These are phyloP conservation scores for Drosophila putrida DNA, from an alignment of 2,888 invertebrate genomes.

Conservation along the genomic window DNA sequence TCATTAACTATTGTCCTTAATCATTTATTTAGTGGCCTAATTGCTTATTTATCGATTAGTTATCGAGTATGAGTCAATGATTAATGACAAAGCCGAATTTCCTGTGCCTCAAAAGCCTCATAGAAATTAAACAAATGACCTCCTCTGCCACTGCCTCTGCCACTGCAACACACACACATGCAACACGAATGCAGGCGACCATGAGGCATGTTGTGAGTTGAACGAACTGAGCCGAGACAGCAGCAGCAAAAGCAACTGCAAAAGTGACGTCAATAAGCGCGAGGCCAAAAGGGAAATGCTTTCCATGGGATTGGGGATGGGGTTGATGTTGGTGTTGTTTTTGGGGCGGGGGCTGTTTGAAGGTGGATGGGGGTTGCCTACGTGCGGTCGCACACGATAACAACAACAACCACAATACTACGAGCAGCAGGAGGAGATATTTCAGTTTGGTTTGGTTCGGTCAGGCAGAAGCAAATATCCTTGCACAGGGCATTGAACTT, in stretches of 20 bases:
- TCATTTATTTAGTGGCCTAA: slow-evolving; percentile 26
- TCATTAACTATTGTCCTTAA: slow-evolving; percentile 30
- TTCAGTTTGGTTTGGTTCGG: slow-evolving; percentile 35
- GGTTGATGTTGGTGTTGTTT: slow-evolving; percentile 11
- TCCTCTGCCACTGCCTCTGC: not conserved
- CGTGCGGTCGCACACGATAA: slow-evolving; percentile 71
- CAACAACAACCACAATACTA: slow-evolving; percentile 8
- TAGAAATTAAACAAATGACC: slow-evolving; percentile 5
- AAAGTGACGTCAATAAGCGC: slow-evolving; percentile 79
- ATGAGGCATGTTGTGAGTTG: slow-evolving; percentile 68
- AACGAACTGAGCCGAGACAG: slow-evolving; percentile 66
- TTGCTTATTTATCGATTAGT: slow-evolving; percentile 36
- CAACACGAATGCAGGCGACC: slow-evolving; percentile 66
- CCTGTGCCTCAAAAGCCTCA: slow-evolving; percentile 6
- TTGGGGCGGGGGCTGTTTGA: slow-evolving; percentile 5
- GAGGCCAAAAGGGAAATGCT: slow-evolving; percentile 74
- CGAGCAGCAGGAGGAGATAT: not conserved
- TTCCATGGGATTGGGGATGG: slow-evolving; percentile 4
- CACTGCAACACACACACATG: not conserved
- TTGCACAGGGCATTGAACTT: slow-evolving; percentile 72
- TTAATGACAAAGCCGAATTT: slow-evolving; percentile 39
- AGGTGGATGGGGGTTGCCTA: slow-evolving; percentile 50
- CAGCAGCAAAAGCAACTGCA: slow-evolving; percentile 62
- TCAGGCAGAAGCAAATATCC: slow-evolving; percentile 66
- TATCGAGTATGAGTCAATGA: slow-evolving; percentile 16